Percentiles rank a stretch among this genome's conserved stretches.
Evolutionary conservation across 2,797 vertebrate genomes (phyloP).

Genomic region (Peromyscus nudipes): DNA sequence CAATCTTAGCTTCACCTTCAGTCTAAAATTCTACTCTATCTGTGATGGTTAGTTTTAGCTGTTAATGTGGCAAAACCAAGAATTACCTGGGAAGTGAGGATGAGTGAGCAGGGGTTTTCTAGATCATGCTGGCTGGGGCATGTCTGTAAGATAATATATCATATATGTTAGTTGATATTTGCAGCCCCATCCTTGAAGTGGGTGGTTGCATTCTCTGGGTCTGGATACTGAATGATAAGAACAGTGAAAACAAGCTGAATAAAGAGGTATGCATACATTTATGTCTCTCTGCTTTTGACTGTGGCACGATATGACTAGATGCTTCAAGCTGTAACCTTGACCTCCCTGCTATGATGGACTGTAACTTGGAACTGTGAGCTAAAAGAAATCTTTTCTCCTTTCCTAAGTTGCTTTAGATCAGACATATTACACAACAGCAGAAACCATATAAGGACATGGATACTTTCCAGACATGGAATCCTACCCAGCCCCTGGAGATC

Average conservation of each 20-base stretch:
- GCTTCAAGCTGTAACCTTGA: background rate
- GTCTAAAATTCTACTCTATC: background rate
- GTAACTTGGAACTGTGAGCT: background rate
- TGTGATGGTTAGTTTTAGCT: background rate
- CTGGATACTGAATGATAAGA: background rate
- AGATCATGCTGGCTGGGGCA: background rate
- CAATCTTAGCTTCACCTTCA: constrained; percentile 13
- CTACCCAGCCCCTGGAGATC: background rate
- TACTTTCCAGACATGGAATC: background rate
- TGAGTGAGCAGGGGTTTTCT: background rate
- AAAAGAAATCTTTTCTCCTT: background rate
- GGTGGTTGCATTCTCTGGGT: background rate
- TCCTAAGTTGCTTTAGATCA: background rate
- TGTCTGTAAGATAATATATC: background rate
- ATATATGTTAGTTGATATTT: background rate
- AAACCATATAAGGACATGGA: background rate
- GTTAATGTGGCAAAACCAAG: background rate
- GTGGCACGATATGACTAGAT: background rate
- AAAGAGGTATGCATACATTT: background rate
- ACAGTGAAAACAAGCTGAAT: background rate
- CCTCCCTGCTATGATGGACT: background rate
- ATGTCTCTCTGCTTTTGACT: background rate
- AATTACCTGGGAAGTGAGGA: background rate
- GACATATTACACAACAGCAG: background rate
- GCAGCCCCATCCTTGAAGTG: background rate